These are phyloP conservation scores for Poeciliopsis prolifica DNA, from an alignment of 2,113 vertebrate genomes.

Conservation along the genomic window DNA sequence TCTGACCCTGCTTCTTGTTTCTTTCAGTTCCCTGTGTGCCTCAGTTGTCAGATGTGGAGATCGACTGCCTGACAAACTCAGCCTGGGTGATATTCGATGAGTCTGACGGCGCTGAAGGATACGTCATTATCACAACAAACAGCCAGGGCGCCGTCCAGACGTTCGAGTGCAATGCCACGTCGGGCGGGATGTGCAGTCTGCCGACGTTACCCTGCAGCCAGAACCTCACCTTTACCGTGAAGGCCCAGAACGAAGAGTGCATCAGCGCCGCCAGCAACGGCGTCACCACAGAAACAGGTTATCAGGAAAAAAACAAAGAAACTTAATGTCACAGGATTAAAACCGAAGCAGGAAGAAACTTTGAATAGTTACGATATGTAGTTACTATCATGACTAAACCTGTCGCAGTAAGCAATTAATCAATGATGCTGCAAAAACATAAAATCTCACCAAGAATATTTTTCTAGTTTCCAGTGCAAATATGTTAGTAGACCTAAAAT, in stretches of 20 bases:
- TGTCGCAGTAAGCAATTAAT: too few relatives aligned
- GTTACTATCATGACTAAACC: too few relatives aligned
- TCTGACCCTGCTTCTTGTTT: background rate
- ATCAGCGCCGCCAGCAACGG: slow-evolving; percentile 67
- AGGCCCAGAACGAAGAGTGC: slow-evolving; percentile 69
- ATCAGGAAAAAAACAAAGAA: background rate
- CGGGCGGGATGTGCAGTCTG: slow-evolving; percentile 59
- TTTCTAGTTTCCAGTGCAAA: too few relatives aligned
- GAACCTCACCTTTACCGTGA: slow-evolving; percentile 69
- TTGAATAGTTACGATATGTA: too few relatives aligned
- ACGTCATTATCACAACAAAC: slow-evolving; percentile 51
- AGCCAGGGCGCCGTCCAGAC: slow-evolving; percentile 13
- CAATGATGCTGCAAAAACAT: too few relatives aligned
- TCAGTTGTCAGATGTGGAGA: slow-evolving; percentile 61
- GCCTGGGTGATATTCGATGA: slow-evolving; percentile 70
- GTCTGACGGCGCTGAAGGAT: slow-evolving; percentile 58
- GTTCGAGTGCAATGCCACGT: slow-evolving; percentile 60
- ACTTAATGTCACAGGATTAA: background rate
- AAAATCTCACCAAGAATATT: too few relatives aligned
- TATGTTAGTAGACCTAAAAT: too few relatives aligned
- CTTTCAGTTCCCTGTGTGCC: slow-evolving; percentile 76
- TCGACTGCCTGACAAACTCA: slow-evolving; percentile 77
- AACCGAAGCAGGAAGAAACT: background rate
- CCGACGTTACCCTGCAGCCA: slow-evolving; percentile 72
- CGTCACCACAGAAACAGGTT: slow-evolving; percentile 70